Percentiles rank a stretch among this genome's conserved stretches.
phyloP scores from a whole-genome alignment of 2,797 vertebrate species.

The Poecile montanus region DNA sequence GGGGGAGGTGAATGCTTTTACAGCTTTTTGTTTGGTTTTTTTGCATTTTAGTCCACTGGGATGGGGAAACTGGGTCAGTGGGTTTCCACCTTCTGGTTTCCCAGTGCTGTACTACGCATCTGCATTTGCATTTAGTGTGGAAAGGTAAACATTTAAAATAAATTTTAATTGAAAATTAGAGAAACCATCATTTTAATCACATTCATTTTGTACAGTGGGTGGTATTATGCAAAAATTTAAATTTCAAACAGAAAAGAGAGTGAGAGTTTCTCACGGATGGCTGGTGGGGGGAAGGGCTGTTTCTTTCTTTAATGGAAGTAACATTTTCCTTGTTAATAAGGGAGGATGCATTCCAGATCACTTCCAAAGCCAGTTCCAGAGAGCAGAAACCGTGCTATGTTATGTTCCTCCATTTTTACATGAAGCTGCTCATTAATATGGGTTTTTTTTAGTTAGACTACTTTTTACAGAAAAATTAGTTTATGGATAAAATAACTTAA shows the following conservation, averaged over 20 bases:
- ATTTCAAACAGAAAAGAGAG: conserved; percentile 44
- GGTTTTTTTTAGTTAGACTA: background rate
- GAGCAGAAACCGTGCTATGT: background rate
- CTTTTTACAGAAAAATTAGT: background rate
- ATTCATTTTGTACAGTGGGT: conserved; percentile 1
- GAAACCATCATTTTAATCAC: background rate
- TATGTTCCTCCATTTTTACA: background rate
- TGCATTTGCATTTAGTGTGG: background rate
- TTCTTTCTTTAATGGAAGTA: background rate
- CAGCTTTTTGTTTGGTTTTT: background rate
- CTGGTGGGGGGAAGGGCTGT: background rate
- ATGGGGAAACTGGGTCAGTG: conserved; percentile 37
- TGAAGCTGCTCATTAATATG: background rate
- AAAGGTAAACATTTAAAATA: conserved; percentile 9
- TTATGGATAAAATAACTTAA: background rate
- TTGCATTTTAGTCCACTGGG: background rate
- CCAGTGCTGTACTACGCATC: background rate
- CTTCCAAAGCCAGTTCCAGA: background rate
- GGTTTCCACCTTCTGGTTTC: conserved; percentile 40
- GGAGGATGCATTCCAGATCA: background rate
- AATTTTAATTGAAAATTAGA: conserved; percentile 47
- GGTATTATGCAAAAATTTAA: conserved; percentile 36
- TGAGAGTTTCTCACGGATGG: conserved; percentile 49
- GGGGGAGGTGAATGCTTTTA: background rate
- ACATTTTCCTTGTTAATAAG: conserved; percentile 34